A percentile compares a stretch with the other conserved stretches of the same genome.
Evolutionary conservation across 1,140 invertebrate genomes (phyloP).

Genomic region (Lamellibrachia luymesi): DNA sequence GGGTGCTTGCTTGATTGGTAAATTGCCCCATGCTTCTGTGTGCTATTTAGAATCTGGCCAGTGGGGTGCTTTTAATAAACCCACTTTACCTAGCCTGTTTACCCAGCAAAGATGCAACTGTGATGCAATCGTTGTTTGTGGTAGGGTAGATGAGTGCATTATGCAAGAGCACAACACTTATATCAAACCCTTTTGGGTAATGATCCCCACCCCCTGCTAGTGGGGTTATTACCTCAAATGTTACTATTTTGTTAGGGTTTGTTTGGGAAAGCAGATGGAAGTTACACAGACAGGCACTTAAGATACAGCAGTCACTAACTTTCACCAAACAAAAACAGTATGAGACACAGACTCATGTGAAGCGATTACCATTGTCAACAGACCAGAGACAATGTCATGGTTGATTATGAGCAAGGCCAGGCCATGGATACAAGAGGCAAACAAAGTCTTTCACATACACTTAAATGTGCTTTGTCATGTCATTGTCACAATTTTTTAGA

Average conservation of each 20-base stretch:
- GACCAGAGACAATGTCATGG: background rate
- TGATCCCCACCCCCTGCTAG: background rate
- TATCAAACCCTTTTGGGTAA: background rate
- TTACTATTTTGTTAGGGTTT: background rate
- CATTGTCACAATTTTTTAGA: no score
- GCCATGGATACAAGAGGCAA: background rate
- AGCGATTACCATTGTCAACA: background rate
- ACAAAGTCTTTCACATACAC: background rate
- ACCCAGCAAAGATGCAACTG: background rate
- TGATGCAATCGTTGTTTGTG: background rate
- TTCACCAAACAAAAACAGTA: background rate
- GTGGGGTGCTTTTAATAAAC: conserved; percentile 4
- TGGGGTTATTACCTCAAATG: background rate
- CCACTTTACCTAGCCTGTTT: background rate
- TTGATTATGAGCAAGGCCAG: background rate
- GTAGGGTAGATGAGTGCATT: background rate
- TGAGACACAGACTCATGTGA: no score
- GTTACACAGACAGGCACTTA: background rate
- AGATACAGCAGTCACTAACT: background rate
- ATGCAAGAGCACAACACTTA: background rate
- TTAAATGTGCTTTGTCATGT: no score
- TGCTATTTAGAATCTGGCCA: background rate
- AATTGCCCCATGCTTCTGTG: background rate
- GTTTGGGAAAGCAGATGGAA: background rate
- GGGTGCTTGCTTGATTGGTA: background rate